A percentile compares a stretch with the other conserved stretches of the same genome.
phyloP scores from a whole-genome alignment of 2,888 invertebrate genomes.

The Lordiphosa fenestrarum region DNA sequence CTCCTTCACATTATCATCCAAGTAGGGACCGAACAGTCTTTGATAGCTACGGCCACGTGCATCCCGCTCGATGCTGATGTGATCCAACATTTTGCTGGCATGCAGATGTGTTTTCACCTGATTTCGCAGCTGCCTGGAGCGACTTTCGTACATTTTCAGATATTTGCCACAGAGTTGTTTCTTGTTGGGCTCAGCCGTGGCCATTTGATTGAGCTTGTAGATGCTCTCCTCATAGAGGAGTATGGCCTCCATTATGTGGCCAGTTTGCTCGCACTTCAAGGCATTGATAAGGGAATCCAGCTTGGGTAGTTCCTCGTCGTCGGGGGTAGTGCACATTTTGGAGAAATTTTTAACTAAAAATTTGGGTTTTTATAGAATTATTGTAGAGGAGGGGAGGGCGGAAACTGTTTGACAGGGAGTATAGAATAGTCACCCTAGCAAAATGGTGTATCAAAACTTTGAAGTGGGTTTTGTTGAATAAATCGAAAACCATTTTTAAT shows the following conservation, averaged over 20 bases:
- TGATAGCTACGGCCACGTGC: conserved; percentile 89
- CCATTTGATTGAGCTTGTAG: conserved; percentile 60
- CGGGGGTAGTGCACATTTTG: conserved; percentile 7
- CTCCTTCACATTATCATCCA: conserved; percentile 86
- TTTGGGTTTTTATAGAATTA: conserved; percentile 2
- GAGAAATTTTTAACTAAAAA: not conserved
- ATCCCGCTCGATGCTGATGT: conserved; percentile 86
- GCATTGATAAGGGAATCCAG: conserved; percentile 46
- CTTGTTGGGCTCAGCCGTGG: conserved; percentile 81
- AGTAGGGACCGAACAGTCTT: conserved; percentile 87
- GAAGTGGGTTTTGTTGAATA: conserved; percentile 22
- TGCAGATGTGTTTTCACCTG: conserved; percentile 85
- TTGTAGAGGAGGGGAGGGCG: not conserved
- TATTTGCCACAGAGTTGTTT: conserved; percentile 77
- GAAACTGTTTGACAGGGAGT: too few relatives aligned
- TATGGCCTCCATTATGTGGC: conserved; percentile 65
- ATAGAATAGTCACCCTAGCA: too few relatives aligned
- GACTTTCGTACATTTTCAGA: conserved; percentile 87
- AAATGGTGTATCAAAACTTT: conserved; percentile 42
- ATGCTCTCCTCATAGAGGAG: conserved; percentile 62
- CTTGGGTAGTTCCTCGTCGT: conserved; percentile 40
- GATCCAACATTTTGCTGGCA: conserved; percentile 87
- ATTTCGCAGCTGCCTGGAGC: conserved; percentile 89
- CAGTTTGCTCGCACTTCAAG: conserved; percentile 56
- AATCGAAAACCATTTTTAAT: not conserved